phyloP scores from a whole-genome alignment of 2,113 vertebrate species.

The Tragulus kanchil region DNA sequence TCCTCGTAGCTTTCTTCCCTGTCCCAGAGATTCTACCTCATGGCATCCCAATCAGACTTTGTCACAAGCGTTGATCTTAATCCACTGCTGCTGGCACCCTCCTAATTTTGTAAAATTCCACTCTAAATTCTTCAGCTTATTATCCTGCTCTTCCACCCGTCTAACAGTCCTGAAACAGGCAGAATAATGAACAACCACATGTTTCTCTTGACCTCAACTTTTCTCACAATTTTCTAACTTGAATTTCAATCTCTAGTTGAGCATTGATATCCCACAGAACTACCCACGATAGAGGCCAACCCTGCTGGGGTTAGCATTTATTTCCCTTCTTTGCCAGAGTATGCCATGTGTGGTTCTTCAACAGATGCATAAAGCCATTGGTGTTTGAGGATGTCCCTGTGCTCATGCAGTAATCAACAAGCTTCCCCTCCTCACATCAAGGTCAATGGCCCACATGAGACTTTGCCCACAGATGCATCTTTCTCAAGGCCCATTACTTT shows the following conservation, averaged over 20 bases:
- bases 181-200: not conserved
- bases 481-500: not conserved
- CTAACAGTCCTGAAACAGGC: not conserved
- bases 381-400: accelerated
- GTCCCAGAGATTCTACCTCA: not conserved
- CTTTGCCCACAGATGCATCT: not conserved
- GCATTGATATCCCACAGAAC: not conserved
- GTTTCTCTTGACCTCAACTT: not conserved
- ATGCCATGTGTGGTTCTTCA: not conserved
- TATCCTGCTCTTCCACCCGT: not conserved
- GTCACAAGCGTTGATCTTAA: not conserved
- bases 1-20: not conserved
- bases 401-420: too few relatives aligned
- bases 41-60: not conserved
- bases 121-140: not conserved
- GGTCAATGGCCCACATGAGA: not conserved
- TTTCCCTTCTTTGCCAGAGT: not conserved
- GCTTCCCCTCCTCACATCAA: not conserved
- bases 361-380: not conserved
- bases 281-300: not conserved
- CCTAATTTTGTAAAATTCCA: not conserved
- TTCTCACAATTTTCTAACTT: not conserved
- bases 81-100: not conserved
- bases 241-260: not conserved
- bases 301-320: not conserved